Evolutionary conservation across 2,888 invertebrate genomes (phyloP).

Genomic region (Noctua fimbriata): DNA sequence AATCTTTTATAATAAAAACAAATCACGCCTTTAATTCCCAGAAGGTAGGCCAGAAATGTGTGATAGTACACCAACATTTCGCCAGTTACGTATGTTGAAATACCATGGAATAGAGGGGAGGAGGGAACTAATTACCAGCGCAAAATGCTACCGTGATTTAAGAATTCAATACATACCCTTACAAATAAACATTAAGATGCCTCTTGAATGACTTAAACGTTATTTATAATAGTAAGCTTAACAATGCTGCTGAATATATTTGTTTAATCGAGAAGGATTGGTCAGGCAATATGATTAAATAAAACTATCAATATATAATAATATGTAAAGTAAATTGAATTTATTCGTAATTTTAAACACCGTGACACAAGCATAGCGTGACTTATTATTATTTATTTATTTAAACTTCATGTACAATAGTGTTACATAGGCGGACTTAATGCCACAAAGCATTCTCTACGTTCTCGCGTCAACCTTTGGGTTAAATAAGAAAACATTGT

Average conservation of each 20-base stretch:
- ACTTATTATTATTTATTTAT: too few species aligned
- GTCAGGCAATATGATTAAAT: not conserved
- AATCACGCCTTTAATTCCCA: not conserved
- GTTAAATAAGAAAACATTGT: too few species aligned
- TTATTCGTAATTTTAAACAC: slow-evolving; percentile 5
- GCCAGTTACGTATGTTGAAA: not conserved
- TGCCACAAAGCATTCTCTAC: too few species aligned
- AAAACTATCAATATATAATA: slow-evolving; percentile 20
- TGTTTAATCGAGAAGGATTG: slow-evolving; percentile 15
- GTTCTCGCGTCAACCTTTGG: too few species aligned
- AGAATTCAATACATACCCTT: slow-evolving; percentile 22
- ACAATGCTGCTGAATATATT: slow-evolving; percentile 18
- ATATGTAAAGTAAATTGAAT: slow-evolving; percentile 24
- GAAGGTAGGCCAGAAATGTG: not conserved
- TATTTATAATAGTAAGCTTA: slow-evolving; percentile 7
- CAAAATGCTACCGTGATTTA: not conserved
- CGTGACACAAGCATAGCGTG: slow-evolving; percentile 30
- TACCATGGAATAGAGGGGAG: not conserved
- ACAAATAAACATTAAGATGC: not conserved
- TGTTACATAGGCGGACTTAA: too few species aligned
- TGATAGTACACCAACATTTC: not conserved
- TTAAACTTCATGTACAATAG: too few species aligned
- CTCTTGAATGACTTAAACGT: slow-evolving; percentile 12
- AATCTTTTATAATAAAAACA: not conserved
- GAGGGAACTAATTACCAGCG: not conserved